Conservation (phyloP, 2,113 vertebrate genomes). For the Trichechus manatus region DNA sequence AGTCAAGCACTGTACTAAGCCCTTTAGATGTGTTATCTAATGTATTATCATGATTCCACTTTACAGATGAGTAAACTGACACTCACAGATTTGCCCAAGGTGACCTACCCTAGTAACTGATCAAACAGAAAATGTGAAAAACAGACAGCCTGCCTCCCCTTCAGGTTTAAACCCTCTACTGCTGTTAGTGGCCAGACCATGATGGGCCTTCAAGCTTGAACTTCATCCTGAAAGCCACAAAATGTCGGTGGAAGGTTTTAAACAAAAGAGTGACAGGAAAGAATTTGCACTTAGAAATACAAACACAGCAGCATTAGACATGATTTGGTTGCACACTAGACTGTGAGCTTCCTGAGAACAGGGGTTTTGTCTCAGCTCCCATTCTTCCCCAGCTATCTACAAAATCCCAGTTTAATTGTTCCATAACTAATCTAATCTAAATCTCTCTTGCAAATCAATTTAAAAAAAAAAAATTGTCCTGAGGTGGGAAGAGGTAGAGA, state of each 20-base stretch:
- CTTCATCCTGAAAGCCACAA: neutral
- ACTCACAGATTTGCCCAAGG: neutral
- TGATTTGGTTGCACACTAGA: neutral
- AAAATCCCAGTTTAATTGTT: slow-evolving; percentile 14
- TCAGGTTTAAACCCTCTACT: neutral
- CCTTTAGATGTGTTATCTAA: neutral
- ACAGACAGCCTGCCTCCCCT: neutral
- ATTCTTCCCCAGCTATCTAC: neutral
- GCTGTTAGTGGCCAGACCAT: neutral
- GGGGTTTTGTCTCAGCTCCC: neutral
- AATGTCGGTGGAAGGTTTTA: neutral
- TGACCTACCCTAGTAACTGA: neutral
- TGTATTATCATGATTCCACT: neutral
- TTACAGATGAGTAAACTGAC: neutral
- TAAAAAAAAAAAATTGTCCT: neutral
- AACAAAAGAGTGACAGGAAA: neutral
- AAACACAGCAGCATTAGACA: neutral
- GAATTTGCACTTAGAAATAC: neutral
- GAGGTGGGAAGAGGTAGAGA: neutral
- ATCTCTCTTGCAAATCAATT: slow-evolving; percentile 8
- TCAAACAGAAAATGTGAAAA: neutral
- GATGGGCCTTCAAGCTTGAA: neutral
- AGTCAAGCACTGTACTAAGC: neutral
- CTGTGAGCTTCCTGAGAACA: neutral
- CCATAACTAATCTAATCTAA: neutral